Conservation (phyloP, 2,888 invertebrate species). For the Thymelicus lineola region DNA sequence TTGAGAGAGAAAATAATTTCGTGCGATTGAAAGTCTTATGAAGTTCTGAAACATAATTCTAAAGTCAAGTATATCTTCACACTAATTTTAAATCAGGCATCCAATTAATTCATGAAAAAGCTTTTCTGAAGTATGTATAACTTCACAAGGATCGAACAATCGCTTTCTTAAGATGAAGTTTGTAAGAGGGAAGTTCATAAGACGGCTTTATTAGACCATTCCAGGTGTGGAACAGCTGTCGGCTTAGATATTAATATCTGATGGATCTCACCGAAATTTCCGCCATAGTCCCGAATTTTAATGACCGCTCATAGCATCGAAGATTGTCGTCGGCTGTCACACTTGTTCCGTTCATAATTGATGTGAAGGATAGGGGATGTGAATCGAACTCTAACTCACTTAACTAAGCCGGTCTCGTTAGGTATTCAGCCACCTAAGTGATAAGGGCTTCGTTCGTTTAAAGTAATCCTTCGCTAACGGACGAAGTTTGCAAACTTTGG, state of each 20-base stretch:
- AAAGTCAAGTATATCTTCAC: no score
- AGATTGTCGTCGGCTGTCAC: conserved; percentile 55
- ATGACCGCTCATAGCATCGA: conserved; percentile 55
- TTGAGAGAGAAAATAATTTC: not conserved
- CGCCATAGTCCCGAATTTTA: conserved; percentile 61
- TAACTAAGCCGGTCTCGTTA: conserved; percentile 63
- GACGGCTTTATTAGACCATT: conserved; percentile 75
- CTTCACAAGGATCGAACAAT: conserved; percentile 36
- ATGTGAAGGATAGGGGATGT: conserved; percentile 63
- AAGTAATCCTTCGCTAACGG: conserved; percentile 54
- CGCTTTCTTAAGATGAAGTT: conserved; percentile 48
- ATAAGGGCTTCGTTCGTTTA: conserved; percentile 67
- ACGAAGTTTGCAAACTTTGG: conserved; percentile 60
- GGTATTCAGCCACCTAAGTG: conserved; percentile 64
- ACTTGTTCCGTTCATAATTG: conserved; percentile 66
- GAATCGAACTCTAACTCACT: conserved; percentile 67
- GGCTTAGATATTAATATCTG: conserved; percentile 75
- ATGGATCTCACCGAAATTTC: conserved; percentile 63
- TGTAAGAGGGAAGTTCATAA: conserved; percentile 76
- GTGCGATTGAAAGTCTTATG: not conserved
- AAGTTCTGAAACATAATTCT: no score
- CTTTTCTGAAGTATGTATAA: not conserved
- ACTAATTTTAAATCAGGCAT: no score
- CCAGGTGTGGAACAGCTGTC: conserved; percentile 77
- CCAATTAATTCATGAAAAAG: not conserved